Conservation (phyloP, 2,888 invertebrate genomes). For the Leistus spinibarbis region DNA sequence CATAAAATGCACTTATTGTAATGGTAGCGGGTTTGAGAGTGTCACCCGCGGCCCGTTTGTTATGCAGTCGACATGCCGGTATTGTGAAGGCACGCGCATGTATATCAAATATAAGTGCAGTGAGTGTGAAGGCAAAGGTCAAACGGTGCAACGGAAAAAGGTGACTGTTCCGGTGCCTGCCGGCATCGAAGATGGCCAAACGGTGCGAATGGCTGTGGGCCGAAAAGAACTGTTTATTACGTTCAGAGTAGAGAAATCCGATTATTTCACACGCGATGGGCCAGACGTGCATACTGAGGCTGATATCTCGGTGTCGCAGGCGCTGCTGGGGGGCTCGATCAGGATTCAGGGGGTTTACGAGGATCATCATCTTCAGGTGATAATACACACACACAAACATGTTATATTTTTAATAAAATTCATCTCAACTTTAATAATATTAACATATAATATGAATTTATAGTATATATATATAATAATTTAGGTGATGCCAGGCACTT, state of each 20-base stretch:
- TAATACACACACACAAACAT: background rate
- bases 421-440: conserved; percentile 5
- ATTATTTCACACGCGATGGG: conserved; percentile 90
- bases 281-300: conserved; percentile 96
- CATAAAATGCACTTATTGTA: conserved; percentile 87
- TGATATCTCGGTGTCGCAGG: conserved; percentile 87
- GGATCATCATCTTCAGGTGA: conserved; percentile 86
- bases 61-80: conserved; percentile 94
- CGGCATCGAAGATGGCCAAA: conserved; percentile 97
- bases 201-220: conserved; percentile 91
- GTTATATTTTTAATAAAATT: background rate
- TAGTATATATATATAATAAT: conserved; percentile 38
- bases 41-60: conserved; percentile 87
- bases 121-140: conserved; percentile 91
- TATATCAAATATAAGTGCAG: conserved; percentile 88
- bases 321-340: conserved; percentile 90
- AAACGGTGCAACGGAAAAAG: conserved; percentile 82
- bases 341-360: conserved; percentile 94
- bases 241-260: conserved; percentile 88
- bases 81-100: conserved; percentile 84
- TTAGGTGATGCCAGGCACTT: conserved; percentile 88
- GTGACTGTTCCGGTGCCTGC: conserved; percentile 94
- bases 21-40: conserved; percentile 96
- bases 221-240: conserved; percentile 92
- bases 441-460: conserved; percentile 7